Evolutionary conservation across 2,113 vertebrate genomes (phyloP).

Genomic region (Chauna torquata): DNA sequence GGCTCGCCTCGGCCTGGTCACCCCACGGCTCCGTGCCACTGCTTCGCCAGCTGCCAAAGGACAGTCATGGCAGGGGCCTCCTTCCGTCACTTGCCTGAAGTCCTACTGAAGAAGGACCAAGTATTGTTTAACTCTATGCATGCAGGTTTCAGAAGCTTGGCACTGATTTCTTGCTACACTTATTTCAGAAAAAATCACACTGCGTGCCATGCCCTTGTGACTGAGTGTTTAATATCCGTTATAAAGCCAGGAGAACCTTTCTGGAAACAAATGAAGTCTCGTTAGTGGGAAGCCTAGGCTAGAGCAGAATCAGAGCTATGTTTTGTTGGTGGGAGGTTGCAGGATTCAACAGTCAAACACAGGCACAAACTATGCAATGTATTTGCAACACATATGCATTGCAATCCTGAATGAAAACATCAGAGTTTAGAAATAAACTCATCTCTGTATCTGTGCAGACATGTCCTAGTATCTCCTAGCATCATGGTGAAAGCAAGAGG

Average conservation of each 20-base stretch:
- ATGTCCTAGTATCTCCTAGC: neutral
- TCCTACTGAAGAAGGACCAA: neutral
- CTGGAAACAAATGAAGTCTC: slow-evolving; percentile 10
- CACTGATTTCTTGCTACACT: neutral
- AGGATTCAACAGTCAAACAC: neutral
- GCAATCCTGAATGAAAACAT: neutral
- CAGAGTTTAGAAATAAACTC: neutral
- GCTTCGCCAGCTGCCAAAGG: neutral
- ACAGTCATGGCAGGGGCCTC: neutral
- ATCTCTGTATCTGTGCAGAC: neutral
- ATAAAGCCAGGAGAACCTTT: slow-evolving; percentile 18
- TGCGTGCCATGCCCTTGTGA: neutral
- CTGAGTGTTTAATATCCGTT: neutral
- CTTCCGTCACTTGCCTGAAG: neutral
- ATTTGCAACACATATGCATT: neutral
- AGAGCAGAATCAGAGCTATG: neutral
- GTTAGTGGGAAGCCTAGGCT: neutral
- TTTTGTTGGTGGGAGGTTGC: neutral
- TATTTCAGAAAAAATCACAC: neutral
- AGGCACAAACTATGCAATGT: neutral
- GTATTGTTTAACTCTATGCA: neutral
- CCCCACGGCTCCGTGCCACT: fast-evolving
- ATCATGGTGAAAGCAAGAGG: neutral
- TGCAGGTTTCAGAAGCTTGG: neutral
- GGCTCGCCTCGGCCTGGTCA: neutral